Base-by-base conservation (phyloP, 2,113 vertebrate species). In the Cavia porcellus region DNA sequence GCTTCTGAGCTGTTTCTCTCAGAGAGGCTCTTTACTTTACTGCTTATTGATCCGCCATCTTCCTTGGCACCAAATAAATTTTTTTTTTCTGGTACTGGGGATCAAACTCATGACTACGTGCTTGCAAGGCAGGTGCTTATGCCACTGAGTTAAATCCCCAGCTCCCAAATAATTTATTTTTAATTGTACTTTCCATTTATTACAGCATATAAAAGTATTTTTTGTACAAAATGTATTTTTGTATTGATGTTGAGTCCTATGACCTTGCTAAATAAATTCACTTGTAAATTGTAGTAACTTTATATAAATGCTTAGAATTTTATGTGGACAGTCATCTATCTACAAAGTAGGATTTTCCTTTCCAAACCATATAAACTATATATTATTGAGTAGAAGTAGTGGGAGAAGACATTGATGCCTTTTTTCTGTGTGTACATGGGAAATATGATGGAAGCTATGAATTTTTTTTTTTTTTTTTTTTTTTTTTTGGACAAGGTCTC, bases 101-200 rank as follows among this genome's bases (percentile, higher is more conserved):
- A n/a, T n/a, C n/a, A n/a, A n/a, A n/a, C n/a, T n/a, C n/a, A n/a
- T n/a, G n/a, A n/a, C n/a, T n/a, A n/a, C n/a, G n/a, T n/a, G n/a
- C n/a, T n/a, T n/a, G n/a, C n/a, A n/a, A n/a, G n/a, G n/a, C n/a
- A n/a, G n/a, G n/a, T n/a, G n/a, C n/a, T n/a, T n/a, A n/a, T n/a
- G n/a, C n/a, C n/a, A n/a, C n/a, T n/a, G n/a, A n/a, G n/a, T n/a
- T n/a, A n/a, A n/a, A n/a, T n/a, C n/a, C n/a, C n/a, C n/a, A n/a
- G n/a, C n/a, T n/a, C n/a, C n/a, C n/a, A 10, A 52, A 52, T 52
- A 52, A 52, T 52, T 52, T 52, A 13, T 89, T 64, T 93, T 82
- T 72, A 47, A 57, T 68, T 94, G 17, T 89, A 74, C 81, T 82
- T 88, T 94, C 35, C 68, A 83, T 8, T 72, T 75, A 22, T 89